Conservation (phyloP, 1,140 invertebrate species). For the Eueides isabella region DNA sequence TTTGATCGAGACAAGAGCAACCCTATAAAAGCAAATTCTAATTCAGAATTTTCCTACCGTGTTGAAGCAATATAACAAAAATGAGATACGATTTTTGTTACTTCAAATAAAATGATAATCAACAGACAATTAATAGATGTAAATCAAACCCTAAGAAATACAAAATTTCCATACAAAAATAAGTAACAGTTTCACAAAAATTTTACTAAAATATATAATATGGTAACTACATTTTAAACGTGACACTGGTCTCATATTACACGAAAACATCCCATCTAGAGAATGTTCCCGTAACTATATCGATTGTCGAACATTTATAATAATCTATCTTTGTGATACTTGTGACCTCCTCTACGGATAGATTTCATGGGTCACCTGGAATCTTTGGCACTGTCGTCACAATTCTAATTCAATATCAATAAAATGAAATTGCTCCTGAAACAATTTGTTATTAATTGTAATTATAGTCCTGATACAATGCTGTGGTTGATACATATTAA, state of each 20-base stretch:
- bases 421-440: slow-evolving; percentile 5
- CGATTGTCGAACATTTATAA: slow-evolving; percentile 10
- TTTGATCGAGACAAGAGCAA: too few species aligned
- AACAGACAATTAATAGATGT: too few species aligned
- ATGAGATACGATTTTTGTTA: too few species aligned
- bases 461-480: background rate
- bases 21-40: too few species aligned
- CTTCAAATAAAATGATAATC: too few species aligned
- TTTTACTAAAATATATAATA: background rate
- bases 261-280: background rate
- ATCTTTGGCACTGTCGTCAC: background rate
- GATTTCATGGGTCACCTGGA: background rate
- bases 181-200: background rate
- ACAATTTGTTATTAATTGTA: background rate
- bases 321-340: background rate
- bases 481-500: background rate
- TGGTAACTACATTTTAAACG: background rate
- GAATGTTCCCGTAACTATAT: background rate
- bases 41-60: too few species aligned
- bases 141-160: too few species aligned
- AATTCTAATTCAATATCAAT: background rate
- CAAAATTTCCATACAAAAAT: too few species aligned
- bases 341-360: background rate
- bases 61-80: too few species aligned
- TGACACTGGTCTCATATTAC: background rate